These are phyloP conservation scores for Phylloscopus trochiloides DNA, from an alignment of 2,113 vertebrate species.

Conservation along the genomic window DNA sequence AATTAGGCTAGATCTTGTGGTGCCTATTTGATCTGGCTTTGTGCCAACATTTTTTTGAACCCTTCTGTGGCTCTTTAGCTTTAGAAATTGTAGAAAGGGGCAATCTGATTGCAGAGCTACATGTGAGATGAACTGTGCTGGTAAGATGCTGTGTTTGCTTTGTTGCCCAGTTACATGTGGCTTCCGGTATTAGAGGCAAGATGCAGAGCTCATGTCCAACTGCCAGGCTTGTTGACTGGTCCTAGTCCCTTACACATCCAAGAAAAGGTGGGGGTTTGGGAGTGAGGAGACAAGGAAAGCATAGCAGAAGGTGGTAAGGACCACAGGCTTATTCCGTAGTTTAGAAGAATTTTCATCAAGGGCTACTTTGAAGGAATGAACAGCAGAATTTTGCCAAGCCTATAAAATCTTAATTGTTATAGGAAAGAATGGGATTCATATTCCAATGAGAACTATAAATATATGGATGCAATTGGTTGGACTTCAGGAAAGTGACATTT, in stretches of 20 bases:
- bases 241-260: background rate
- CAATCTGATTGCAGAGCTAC: background rate
- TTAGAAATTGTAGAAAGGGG: background rate
- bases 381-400: background rate
- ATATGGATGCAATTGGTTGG: background rate
- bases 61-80: background rate
- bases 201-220: background rate
- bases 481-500: background rate
- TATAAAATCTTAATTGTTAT: background rate
- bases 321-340: background rate
- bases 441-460: background rate
- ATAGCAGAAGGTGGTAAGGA: background rate
- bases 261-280: background rate
- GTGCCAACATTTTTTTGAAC: background rate
- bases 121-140: background rate
- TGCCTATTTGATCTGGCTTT: background rate
- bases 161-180: background rate
- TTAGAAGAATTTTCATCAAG: background rate
- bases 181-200: background rate
- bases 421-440: background rate
- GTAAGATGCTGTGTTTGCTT: background rate
- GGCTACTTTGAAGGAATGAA: background rate
- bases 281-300: background rate
- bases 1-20: background rate
- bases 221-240: background rate